phyloP scores from a whole-genome alignment of 2,888 invertebrate genomes.

The Epiblema foenella region DNA sequence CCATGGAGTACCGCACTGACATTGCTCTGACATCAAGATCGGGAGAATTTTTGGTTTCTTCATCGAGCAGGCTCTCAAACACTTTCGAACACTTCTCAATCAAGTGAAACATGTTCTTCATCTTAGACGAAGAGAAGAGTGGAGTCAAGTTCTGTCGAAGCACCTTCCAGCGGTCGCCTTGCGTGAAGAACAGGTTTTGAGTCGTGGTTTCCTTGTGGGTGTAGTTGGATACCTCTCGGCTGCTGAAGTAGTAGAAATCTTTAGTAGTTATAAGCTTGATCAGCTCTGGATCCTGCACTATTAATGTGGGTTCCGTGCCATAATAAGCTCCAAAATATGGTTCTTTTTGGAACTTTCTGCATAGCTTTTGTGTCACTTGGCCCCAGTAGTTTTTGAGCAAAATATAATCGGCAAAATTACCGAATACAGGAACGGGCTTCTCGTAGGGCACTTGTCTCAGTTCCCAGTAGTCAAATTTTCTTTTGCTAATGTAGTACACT shows the following conservation, averaged over 20 bases:
- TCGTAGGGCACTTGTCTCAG: constrained; percentile 47
- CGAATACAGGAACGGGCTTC: constrained; percentile 47
- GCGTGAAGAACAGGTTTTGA: constrained; percentile 43
- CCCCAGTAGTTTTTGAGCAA: constrained; percentile 44
- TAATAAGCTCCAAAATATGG: constrained; percentile 49
- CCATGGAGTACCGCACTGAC: constrained; percentile 44
- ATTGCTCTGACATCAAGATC: constrained; percentile 42
- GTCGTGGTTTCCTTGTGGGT: constrained; percentile 37
- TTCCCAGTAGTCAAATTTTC: constrained; percentile 48
- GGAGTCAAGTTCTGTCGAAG: constrained; percentile 51
- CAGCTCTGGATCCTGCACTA: constrained; percentile 50
- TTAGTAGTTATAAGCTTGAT: constrained; percentile 48
- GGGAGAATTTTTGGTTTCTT: constrained; percentile 39
- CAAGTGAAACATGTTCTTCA: constrained; percentile 52
- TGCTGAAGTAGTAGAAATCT: constrained; percentile 51
- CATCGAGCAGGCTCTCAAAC: constrained; percentile 45
- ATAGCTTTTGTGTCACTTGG: constrained; percentile 45
- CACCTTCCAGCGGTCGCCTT: constrained; percentile 49
- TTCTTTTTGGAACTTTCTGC: constrained; percentile 46
- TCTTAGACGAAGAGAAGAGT: constrained; percentile 47
- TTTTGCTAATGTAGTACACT: constrained; percentile 33
- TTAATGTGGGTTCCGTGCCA: constrained; percentile 49
- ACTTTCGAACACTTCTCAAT: constrained; percentile 47
- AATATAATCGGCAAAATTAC: constrained; percentile 46
- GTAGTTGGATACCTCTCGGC: constrained; percentile 47